Evolutionary conservation across 1,140 invertebrate genomes (phyloP), one percentile per base, ranked within the genome.

Genomic region (Drosophila lowei): DNA sequence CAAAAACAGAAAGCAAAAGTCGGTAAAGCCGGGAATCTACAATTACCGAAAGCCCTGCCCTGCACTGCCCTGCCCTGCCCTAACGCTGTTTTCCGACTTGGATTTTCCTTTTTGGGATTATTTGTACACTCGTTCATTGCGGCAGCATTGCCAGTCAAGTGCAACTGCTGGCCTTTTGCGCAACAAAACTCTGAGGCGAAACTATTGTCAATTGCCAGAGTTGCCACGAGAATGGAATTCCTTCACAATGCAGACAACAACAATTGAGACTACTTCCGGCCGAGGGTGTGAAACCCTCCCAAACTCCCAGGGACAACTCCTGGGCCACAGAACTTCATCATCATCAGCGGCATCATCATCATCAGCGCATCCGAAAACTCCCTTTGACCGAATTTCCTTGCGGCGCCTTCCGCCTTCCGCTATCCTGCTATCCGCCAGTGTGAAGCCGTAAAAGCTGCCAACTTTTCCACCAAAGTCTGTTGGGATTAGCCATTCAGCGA

Each of bases 381-480:
- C 65, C 68, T 79, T 74, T 77, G 68, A 71, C 77, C 81, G 63
- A 79, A 73, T 81, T 81, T 77, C 55, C 80, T 84, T 58, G 34
- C 34, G 63, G 49, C 71, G 77, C 65, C 71, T 63, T 66, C 59
- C 46, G 25, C 43, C 30, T 21, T 9, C 28, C 16, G 18, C 11
- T 25, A 8, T 21, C 11, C 34, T 18, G n/a, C n/a, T n/a, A 25
- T 15, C 30, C 61, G 15, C 46, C 38, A 28, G 66, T 60, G 63
- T 50, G 62, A 76, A 67, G 58, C 65, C 49, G 58, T 71, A 79
- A 70, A 58, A 54, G 34, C 34, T 13, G 72, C 46, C 80, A 86
- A 85, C 58, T 77, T 80, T 74, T 68, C 52, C 47, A 63, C 66
- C 77, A 71, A 80, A 86, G 84, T 84, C 79, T 62, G 66, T 80